phyloP scores from a whole-genome alignment of 2,113 vertebrate species.

The Donacobius atricapilla region DNA sequence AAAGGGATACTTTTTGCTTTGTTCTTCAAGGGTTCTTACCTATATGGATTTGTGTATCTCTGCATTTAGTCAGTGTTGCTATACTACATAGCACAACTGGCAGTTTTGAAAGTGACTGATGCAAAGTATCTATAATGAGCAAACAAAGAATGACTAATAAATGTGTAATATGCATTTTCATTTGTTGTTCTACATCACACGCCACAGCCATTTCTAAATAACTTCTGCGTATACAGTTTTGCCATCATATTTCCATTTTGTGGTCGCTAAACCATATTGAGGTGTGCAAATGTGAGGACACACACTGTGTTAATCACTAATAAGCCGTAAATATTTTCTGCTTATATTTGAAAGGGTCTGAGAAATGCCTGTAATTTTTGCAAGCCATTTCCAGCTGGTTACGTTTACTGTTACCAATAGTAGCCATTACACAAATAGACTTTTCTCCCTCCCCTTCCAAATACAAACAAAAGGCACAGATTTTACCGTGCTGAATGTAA shows the following conservation, averaged over 20 bases:
- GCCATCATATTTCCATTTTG: neutral
- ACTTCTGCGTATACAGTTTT: neutral
- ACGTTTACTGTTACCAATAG: neutral
- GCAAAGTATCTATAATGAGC: neutral
- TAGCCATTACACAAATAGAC: neutral
- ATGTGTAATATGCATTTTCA: neutral
- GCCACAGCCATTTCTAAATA: neutral
- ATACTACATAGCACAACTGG: neutral
- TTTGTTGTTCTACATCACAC: neutral
- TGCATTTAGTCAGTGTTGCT: neutral
- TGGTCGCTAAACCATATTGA: neutral
- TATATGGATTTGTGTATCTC: neutral
- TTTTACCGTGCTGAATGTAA: neutral
- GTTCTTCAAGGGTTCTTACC: neutral
- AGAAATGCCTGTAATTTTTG: slow-evolving; percentile 1
- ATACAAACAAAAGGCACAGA: neutral
- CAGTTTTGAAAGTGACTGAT: neutral
- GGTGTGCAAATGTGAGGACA: neutral
- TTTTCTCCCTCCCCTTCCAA: neutral
- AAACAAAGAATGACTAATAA: neutral
- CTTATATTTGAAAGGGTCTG: neutral
- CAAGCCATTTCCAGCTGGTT: neutral
- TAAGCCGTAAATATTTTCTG: slow-evolving; percentile 31
- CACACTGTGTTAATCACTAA: neutral
- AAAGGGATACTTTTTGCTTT: neutral